Conservation (phyloP, 1,140 invertebrate species). For the Aradophagus sp. region DNA sequence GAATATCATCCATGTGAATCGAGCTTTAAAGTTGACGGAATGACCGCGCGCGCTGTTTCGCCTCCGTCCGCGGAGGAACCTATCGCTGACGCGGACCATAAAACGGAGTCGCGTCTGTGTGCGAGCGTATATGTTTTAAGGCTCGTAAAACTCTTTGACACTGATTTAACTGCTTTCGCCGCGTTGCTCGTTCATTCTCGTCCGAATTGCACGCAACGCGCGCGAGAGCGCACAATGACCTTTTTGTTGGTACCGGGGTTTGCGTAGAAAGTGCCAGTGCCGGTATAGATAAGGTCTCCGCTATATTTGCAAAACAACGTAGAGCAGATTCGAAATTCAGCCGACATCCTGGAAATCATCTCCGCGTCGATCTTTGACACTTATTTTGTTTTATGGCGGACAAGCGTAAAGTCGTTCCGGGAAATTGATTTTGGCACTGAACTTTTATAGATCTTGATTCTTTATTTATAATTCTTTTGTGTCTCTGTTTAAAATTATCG, state of each 20-base stretch:
- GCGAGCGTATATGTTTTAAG: constrained; percentile 9
- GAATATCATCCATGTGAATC: too few relatives aligned
- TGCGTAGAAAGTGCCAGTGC: constrained; percentile 26
- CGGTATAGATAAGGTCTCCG: constrained; percentile 14
- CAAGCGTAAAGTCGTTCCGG: too few relatives aligned
- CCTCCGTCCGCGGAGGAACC: constrained; percentile 9
- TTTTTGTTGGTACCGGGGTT: constrained; percentile 31
- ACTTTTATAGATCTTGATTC: too few relatives aligned
- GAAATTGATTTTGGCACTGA: too few relatives aligned
- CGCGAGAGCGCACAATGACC: constrained; percentile 49
- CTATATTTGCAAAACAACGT: neutral
- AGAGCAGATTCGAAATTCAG: neutral
- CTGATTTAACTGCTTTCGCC: constrained; percentile 63
- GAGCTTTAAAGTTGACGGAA: constrained; percentile 32
- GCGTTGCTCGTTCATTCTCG: constrained; percentile 59
- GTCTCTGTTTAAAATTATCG: too few relatives aligned
- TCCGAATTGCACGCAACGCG: constrained; percentile 57
- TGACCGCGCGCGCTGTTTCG: constrained; percentile 58
- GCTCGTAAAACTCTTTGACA: constrained; percentile 62
- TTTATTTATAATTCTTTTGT: too few relatives aligned
- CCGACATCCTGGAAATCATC: too few relatives aligned
- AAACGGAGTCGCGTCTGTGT: constrained; percentile 17
- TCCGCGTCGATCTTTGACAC: too few relatives aligned
- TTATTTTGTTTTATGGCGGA: too few relatives aligned
- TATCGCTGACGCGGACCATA: constrained; percentile 19